Evolutionary conservation across 2,888 invertebrate species (phyloP), one percentile per base, ranked within the genome.

Genomic region (Troides oblongomaculatus): DNA sequence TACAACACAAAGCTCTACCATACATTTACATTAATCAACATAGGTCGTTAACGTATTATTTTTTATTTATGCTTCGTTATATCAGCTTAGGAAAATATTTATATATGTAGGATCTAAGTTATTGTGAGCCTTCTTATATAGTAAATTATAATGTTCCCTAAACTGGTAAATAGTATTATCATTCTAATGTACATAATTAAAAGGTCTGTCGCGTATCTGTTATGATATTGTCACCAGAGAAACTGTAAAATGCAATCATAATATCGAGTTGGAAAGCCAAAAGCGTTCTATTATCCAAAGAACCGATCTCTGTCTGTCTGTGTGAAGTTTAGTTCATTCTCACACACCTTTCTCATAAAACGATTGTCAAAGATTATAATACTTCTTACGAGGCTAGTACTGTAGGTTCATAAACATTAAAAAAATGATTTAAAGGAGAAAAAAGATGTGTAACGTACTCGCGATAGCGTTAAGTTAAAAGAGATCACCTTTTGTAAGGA

Each of bases 361-460:
- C 59, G 46, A 67, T 36, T 46, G 46, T 46, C 57, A 6, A 64
- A 67, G 53, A 18, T 59, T 18, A 30, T 63, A 53, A 63, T 68
- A 64, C 64, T 58, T 63, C 23, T 43, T 46, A 62, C 50, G 67
- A 71, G 64, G 64, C 70, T 67, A 60, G 60, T 68, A 56, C 10
- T 61, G 14, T 64, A 70, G 43, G 60, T 67, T 71, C 64, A 56
- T 64, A 39, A 64, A 61, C 43, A 62, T 50, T 56, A 62, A 59
- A 62, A 63, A 39, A 56, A 50, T 30, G 39, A 21, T 62, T 59
- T 62, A 21, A 53, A 53, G 53, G 53, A 39, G 21, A 57, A 30
- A 43, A 68, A 25, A 23, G 43, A 63, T 71, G 69, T 70, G 75
- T 75, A 71, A 74, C 66, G 36, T 64, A 65, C 53, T 59, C 71